Evolutionary conservation across 2,113 vertebrate species (phyloP), one percentile per base, ranked within the genome.

Genomic region (Theropithecus gelada): DNA sequence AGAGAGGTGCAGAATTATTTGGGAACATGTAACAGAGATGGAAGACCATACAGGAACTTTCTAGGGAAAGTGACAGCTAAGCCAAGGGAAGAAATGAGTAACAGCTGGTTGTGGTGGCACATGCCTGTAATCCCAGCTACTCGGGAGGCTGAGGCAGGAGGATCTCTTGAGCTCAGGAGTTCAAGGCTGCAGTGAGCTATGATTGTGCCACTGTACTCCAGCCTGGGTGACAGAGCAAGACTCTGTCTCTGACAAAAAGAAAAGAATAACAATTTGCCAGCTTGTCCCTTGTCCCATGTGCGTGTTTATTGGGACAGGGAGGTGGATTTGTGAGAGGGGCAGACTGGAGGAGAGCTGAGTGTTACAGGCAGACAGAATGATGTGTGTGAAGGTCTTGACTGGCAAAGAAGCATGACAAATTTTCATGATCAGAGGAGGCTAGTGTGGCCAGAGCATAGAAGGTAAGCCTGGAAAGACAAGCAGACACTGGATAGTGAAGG

Each of bases 241-340:
- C 32, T 35, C 66, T 35, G 32, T 18, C 32, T 68, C 66, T 68
- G 16, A 68, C 18, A n/a, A 68, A 68, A 32, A 32, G 16, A 17
- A 68, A 68, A 68, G 30, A n/a, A 17, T 17, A n/a, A 68, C 30
- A 35, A 12, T 57, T 73, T 27, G 20, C 43, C 50, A 55, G 2
- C 59, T 78, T 61, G 40, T 55, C 14, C 18, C 3, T 1, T 17
- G 55, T 16, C 8, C 27, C 4, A 23, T 38, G 32, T 12, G 11
- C 5, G 3, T 55, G 35, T 14, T 14, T 3, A 76, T 2, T 22
- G 57, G 4, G 10, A 5, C 45, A 6, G 6, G 11, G n/a, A 9
- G 45, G 12, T 70, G n/a, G 72, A 1, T 66, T 38, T 66, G 40
- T 3, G 2, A 12, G 35, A 13, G 9, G n/a, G 8, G 23, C 35